phyloP scores from a whole-genome alignment of 2,113 vertebrate genomes.

The Irena cyanogastra region DNA sequence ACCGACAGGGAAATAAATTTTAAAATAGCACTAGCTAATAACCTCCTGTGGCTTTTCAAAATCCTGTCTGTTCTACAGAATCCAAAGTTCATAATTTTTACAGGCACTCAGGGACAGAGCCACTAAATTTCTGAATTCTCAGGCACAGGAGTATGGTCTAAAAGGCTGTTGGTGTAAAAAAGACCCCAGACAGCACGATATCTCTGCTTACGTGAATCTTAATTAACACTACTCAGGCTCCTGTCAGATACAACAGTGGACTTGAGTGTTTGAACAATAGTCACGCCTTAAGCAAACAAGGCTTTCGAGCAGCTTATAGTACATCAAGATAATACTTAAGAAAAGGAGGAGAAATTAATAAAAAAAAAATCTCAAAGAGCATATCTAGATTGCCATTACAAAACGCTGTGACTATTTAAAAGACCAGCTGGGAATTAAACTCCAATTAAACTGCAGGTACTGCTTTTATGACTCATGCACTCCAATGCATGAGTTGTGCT shows the following conservation, averaged over 20 bases:
- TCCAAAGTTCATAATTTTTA: conserved; percentile 31
- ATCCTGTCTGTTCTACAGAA: conserved; percentile 3
- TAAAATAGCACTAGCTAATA: conserved; percentile 26
- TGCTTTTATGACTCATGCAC: background rate
- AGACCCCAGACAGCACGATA: background rate
- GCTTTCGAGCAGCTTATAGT: background rate
- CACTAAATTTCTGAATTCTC: background rate
- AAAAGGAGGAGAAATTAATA: background rate
- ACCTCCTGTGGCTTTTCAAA: conserved; percentile 32
- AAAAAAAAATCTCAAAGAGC: background rate
- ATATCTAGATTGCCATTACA: background rate
- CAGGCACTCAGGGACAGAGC: background rate
- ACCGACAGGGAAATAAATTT: conserved; percentile 59
- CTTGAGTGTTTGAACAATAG: background rate
- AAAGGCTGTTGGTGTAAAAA: background rate
- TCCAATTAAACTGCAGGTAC: background rate
- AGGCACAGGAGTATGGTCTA: background rate
- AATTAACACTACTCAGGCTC: background rate
- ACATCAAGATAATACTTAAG: background rate
- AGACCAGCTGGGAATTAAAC: background rate
- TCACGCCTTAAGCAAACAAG: background rate
- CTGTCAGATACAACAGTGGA: background rate
- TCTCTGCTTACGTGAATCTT: background rate
- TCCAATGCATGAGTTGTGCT: background rate
- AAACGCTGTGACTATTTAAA: background rate